A percentile compares a stretch with the other conserved stretches of the same genome.
phyloP scores from a whole-genome alignment of 2,797 vertebrate species.

The Mormyrus hasselquistii region DNA sequence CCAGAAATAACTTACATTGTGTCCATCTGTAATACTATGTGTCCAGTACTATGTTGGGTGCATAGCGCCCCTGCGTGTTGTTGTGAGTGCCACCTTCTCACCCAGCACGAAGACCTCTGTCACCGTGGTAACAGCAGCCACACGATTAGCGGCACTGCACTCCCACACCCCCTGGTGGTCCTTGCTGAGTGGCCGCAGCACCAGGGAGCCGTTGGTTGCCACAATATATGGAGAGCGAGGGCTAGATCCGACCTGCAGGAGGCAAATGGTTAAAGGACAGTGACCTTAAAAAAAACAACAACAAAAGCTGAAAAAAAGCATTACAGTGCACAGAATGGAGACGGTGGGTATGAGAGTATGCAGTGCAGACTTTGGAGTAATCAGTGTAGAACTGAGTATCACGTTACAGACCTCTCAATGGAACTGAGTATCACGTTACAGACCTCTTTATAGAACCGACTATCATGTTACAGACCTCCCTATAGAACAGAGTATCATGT shows the following conservation, averaged over 20 bases:
- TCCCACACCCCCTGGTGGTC: slow-evolving; percentile 86
- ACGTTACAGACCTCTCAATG: neutral
- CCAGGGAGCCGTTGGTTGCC: slow-evolving; percentile 69
- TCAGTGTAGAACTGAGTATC: neutral
- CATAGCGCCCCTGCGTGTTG: neutral
- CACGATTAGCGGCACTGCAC: slow-evolving; percentile 69
- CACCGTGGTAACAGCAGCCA: slow-evolving; percentile 61
- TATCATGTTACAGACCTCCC: no score
- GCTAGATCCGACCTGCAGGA: slow-evolving; percentile 57
- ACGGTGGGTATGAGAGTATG: neutral
- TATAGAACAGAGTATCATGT: no score
- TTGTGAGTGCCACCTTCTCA: slow-evolving; percentile 48
- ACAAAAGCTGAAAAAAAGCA: neutral
- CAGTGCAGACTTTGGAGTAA: neutral
- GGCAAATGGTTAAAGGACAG: neutral
- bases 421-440: no score
- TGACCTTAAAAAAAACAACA: neutral
- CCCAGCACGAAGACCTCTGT: slow-evolving; percentile 77
- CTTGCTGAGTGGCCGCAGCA: slow-evolving; percentile 73
- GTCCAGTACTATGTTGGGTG: neutral
- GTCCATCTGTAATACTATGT: neutral
- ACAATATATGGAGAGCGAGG: slow-evolving; percentile 57
- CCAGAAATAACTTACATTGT: neutral
- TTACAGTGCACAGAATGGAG: neutral
- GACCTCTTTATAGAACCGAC: no score